A percentile compares a stretch with the other conserved stretches of the same genome.
phyloP scores from a whole-genome alignment of 2,888 invertebrate species.

The Penaeus monodon region DNA sequence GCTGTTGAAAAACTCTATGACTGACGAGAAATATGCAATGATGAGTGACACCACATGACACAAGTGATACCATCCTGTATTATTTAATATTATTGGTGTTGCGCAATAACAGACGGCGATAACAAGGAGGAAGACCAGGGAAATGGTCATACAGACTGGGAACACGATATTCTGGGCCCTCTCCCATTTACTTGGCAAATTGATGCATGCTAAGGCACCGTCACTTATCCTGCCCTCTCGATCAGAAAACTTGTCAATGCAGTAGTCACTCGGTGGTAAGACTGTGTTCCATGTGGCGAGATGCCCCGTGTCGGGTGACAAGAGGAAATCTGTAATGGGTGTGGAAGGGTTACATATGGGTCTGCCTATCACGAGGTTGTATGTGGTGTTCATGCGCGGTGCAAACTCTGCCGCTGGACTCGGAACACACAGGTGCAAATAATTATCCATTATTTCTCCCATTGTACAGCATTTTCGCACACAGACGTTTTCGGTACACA shows the following conservation, averaged over 20 bases:
- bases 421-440: constrained; percentile 2
- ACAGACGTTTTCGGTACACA: constrained; percentile 22
- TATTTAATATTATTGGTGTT: constrained; percentile 17
- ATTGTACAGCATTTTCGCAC: constrained; percentile 41
- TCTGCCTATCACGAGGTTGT: constrained; percentile 15
- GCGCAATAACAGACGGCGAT: constrained; percentile 32
- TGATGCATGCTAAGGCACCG: constrained; percentile 18
- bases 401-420: background rate
- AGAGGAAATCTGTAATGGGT: background rate
- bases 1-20: background rate
- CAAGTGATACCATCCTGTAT: constrained; percentile 34
- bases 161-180: background rate
- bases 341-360: constrained; percentile 21
- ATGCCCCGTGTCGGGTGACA: constrained; percentile 2
- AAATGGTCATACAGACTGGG: constrained; percentile 8
- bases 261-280: constrained; percentile 27
- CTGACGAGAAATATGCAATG: background rate
- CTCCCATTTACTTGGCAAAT: background rate
- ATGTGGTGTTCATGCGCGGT: constrained; percentile 12
- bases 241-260: constrained; percentile 32
- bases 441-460: constrained; percentile 27
- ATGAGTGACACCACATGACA: constrained; percentile 42
- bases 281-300: background rate
- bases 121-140: constrained; percentile 12
- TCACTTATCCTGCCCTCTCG: background rate